Evolutionary conservation across 1,140 invertebrate species (phyloP), one percentile per base, ranked within the genome.

Genomic region (Macrobrachium nipponense): DNA sequence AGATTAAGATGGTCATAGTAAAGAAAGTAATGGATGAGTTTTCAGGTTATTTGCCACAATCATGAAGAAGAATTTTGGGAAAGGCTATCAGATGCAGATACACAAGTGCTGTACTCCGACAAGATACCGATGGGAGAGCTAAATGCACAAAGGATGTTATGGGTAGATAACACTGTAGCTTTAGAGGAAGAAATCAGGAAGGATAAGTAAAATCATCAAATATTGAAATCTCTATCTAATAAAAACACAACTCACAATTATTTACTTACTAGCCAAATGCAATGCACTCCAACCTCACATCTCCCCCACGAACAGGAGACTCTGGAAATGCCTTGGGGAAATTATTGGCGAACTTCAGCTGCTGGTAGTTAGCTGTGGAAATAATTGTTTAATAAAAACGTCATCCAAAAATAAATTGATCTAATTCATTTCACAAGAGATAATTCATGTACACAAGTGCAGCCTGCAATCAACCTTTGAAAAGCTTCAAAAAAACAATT

Each of bases 271-370:
- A 98, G 92, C 97, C 97, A 94, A 98, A 98, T 43, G 97, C 97
- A 86, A 99, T 93, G 92, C 98, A 99, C 92, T 99, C 98, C 61
- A 99, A 91, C 88, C 96, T 93, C 17, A 98, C 96, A 92, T 97
- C 95, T 89, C 96, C 94, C 0, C 97, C 97, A 70, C 96, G 96
- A 84, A 96, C 92, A 7, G 97, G 96, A 23, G 96, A 95, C 91
- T 97, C 96, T 0, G 97, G 97, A 89, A 98, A 98, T 6, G 95
- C 95, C 92, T 98, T 98, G 0, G 97, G 97, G 90, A 99, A 99
- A 90, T 97, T 97, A 90, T 97, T 97, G 17, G 97, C 95, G 90
- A 98, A 98, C 89, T 97, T 96, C 58, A 98, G 91, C 81, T 97
- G 96, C 89, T 98, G 96, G 90, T 95, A 96, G 90, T 96, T 96